Base-by-base conservation (phyloP, 2,113 vertebrate species). In the Zosterops japonicus region DNA sequence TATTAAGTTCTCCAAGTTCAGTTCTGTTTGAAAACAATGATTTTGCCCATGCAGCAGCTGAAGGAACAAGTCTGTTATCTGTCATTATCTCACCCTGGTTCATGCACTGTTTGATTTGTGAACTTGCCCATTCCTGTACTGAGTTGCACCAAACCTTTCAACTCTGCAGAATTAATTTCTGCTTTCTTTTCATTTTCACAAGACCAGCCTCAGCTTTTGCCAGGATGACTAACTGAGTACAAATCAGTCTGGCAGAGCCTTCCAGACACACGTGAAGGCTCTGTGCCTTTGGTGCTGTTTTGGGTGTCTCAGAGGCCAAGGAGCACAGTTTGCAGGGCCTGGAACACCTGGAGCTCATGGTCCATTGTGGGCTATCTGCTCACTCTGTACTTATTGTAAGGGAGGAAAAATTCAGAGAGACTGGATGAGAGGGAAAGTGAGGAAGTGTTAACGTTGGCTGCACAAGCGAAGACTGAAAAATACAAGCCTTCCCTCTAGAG, bases 201-300 rank as follows among this genome's bases (percentile, higher is more conserved):
- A 94, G 49, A 42, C 12, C 65, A 75, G 7, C 17, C 75, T 80
- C 60, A 52, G 44, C 64, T 14, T 67, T 86, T 96, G 83, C 85
- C 85, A 90, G 85, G 83, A 78, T 97, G 93, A 89, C 71, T 88
- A 78, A 87, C 50, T 0, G 0, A 42, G 42, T 55, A 49, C 68
- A 85, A 78, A 90, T 95, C 76, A 84, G 92, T 64, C 67, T 88
- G 86, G 68, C 83, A 52, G 36, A 53, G 76, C 46, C 80, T 88
- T 68, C 65, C 64, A 81, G 68, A 25, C 60, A n/a, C 7, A 14
- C 5, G 3, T n/a, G 63, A 44, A 35, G 53, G 55, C 46, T 83
- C 52, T 3, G 6, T 79, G 83, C 83, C 89, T 89, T 35, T 76
- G 75, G 55, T 83, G 93, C 87, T 71, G 75, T 47, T 94, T 56